phyloP scores from a whole-genome alignment of 37 sponge, comb jelly and placozoan species.

The Ephydatia muelleri region DNA sequence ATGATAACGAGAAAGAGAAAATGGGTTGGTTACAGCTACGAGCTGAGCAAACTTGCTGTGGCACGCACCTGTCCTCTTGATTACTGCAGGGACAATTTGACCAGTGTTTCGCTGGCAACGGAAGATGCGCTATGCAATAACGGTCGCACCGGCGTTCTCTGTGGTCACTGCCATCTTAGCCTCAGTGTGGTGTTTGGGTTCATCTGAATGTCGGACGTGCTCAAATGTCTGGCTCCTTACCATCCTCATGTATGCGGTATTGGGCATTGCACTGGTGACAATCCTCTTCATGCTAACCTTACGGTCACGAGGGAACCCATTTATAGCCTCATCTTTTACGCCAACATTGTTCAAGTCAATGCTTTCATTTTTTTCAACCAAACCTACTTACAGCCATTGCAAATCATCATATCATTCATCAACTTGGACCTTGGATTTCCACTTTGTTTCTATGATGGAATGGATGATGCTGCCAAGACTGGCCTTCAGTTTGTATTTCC shows the following conservation, averaged over 20 bases:
- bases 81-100: background rate
- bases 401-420: no score
- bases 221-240: slow-evolving; percentile 32
- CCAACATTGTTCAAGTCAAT: slow-evolving; percentile 34
- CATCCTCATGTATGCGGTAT: slow-evolving; percentile 2
- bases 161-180: slow-evolving; percentile 15
- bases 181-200: slow-evolving; percentile 36
- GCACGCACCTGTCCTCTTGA: slow-evolving; percentile 11
- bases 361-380: background rate
- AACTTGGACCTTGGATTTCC: no score
- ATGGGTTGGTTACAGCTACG: slow-evolving; percentile 27
- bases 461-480: no score
- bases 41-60: background rate
- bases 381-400: no score
- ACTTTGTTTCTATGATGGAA: no score
- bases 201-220: slow-evolving; percentile 14
- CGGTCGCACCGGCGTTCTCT: slow-evolving; percentile 29
- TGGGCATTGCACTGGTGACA: slow-evolving; percentile 21
- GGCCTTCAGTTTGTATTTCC: no score
- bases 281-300: slow-evolving; percentile 29
- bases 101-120: background rate
- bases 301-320: slow-evolving; percentile 39
- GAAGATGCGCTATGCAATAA: slow-evolving; percentile 8
- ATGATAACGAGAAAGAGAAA: background rate
- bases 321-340: slow-evolving; percentile 41